phyloP scores from a whole-genome alignment of 2,888 invertebrate genomes.

The Lottia gigantea region DNA sequence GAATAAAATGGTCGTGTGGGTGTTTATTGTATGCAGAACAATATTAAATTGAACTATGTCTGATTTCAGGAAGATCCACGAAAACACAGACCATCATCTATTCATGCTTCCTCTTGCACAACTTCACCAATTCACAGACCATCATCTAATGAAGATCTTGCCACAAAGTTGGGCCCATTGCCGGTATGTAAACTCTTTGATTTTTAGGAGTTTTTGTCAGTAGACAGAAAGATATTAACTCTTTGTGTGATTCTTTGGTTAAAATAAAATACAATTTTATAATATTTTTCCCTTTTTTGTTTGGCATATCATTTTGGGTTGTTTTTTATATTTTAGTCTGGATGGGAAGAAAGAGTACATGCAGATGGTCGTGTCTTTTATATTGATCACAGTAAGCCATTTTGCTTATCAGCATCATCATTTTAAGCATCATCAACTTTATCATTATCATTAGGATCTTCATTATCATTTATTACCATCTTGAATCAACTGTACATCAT shows the following conservation, averaged over 20 bases:
- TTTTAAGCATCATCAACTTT: not conserved
- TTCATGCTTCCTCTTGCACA: constrained; percentile 31
- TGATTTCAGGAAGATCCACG: constrained; percentile 61
- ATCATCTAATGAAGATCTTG: constrained; percentile 63
- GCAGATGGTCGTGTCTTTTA: constrained; percentile 97
- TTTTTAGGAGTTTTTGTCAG: not conserved
- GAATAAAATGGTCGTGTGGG: too few relatives aligned
- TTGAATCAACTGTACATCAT: too few relatives aligned
- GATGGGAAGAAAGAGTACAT: constrained; percentile 98
- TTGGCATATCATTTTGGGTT: not conserved
- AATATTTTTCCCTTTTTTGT: too few relatives aligned
- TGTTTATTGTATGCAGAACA: too few relatives aligned
- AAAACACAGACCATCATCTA: constrained; percentile 40
- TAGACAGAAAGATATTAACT: not conserved
- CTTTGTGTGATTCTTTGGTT: not conserved
- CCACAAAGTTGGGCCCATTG: constrained; percentile 82
- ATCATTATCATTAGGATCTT: too few relatives aligned
- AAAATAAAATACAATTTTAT: too few relatives aligned
- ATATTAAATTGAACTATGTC: not conserved
- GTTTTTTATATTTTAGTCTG: constrained; percentile 73
- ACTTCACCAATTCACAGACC: constrained; percentile 49
- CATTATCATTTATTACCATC: too few relatives aligned
- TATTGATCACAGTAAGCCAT: constrained; percentile 92
- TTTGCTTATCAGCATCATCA: not conserved
- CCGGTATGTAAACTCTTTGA: constrained; percentile 72